A percentile compares a stretch with the other conserved stretches of the same genome.
phyloP scores from a whole-genome alignment of 2,797 vertebrate species.

The Tragelaphus oryx region DNA sequence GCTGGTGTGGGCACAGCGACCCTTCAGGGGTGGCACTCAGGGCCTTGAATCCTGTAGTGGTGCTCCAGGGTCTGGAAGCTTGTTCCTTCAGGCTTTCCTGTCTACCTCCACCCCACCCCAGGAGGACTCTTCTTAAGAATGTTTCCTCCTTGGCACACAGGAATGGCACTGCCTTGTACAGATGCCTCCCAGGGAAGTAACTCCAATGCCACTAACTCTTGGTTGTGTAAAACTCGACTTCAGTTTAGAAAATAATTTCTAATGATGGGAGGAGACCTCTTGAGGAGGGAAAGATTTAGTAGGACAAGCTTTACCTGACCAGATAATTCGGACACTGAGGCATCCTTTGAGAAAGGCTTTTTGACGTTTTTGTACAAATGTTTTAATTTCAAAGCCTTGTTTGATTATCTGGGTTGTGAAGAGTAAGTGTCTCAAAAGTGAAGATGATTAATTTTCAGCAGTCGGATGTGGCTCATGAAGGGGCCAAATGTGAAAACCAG shows the following conservation, averaged over 20 bases:
- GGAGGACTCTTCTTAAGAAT: constrained; percentile 21
- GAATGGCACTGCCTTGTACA: constrained; percentile 26
- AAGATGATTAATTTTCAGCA: constrained; percentile 18
- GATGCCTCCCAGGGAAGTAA: constrained; percentile 25
- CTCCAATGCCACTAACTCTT: not conserved
- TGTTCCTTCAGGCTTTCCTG: not conserved
- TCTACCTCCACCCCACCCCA: not conserved
- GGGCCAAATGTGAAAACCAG: constrained; percentile 20
- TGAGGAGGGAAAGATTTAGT: not conserved
- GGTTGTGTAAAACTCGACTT: not conserved
- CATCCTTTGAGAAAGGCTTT: not conserved
- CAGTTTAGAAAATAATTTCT: constrained; percentile 1
- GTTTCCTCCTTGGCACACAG: not conserved
- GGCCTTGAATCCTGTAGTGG: constrained; percentile 30
- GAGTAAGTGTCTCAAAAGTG: not conserved
- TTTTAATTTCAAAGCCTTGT: constrained; percentile 26
- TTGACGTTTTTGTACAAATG: not conserved
- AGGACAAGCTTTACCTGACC: not conserved
- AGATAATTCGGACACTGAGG: not conserved
- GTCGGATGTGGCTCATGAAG: not conserved
- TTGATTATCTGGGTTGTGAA: not conserved
- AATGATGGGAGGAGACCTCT: not conserved
- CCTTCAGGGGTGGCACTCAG: constrained; percentile 15
- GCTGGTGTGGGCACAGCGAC: constrained; percentile 64
- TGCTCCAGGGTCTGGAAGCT: constrained; percentile 44